Evolutionary conservation across 2,888 invertebrate genomes (phyloP).

Genomic region (Crepidodera aurea): DNA sequence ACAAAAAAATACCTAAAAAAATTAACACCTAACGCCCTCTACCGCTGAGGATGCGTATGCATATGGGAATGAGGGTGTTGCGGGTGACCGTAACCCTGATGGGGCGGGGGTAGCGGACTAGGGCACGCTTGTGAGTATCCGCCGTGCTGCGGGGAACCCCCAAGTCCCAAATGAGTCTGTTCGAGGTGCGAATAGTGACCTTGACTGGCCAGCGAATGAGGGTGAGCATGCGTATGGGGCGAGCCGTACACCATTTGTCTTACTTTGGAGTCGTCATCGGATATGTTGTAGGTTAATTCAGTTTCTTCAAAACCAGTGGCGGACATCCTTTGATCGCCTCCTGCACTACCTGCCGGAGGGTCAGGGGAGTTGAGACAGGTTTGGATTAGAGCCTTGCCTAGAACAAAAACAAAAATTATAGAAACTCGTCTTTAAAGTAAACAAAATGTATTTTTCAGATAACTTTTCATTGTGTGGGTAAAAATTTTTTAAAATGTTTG

Average conservation of each 20-base stretch:
- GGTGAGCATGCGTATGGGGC: constrained; percentile 71
- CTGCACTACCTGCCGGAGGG: constrained; percentile 73
- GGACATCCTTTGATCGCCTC: constrained; percentile 94
- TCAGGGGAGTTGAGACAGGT: constrained; percentile 98
- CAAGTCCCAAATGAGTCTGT: constrained; percentile 59
- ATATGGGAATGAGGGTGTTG: constrained; percentile 76
- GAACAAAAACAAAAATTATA: constrained; percentile 21
- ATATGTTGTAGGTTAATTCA: constrained; percentile 95
- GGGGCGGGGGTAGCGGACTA: constrained; percentile 75
- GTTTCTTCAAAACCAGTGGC: constrained; percentile 99
- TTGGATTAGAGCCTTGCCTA: constrained; percentile 97
- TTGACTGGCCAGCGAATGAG: constrained; percentile 63
- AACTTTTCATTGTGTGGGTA: no score
- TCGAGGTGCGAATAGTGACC: constrained; percentile 60
- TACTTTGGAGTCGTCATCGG: constrained; percentile 96
- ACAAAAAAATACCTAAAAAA: constrained; percentile 5
- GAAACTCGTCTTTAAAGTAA: no score
- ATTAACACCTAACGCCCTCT: constrained; percentile 58
- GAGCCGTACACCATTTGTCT: constrained; percentile 90
- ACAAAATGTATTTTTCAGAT: no score
- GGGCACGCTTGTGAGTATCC: constrained; percentile 73
- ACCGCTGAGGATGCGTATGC: constrained; percentile 84
- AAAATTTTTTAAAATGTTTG: no score
- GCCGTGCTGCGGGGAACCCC: constrained; percentile 63
- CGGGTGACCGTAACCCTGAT: constrained; percentile 68